phyloP scores from a whole-genome alignment of 2,888 invertebrate genomes.

The Lasioglossum vierecki region DNA sequence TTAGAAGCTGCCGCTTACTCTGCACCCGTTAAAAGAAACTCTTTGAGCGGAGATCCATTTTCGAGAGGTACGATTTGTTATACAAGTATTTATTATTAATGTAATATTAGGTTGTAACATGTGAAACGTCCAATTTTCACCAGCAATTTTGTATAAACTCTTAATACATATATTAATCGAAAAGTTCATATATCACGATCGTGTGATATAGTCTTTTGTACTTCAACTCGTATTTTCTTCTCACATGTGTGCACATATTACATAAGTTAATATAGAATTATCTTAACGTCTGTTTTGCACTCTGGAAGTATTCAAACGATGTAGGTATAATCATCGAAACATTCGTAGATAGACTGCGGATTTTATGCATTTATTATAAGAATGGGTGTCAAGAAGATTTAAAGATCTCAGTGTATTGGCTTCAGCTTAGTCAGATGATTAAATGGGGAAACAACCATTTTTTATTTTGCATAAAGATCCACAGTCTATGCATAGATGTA shows the following conservation, averaged over 20 bases:
- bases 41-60: slow-evolving; percentile 78
- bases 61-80: slow-evolving; percentile 78
- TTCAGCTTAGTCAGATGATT: no score
- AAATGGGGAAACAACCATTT: no score
- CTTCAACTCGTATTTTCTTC: slow-evolving; percentile 7
- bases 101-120: background rate
- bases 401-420: no score
- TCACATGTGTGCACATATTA: background rate
- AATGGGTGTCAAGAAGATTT: no score
- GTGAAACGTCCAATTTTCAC: background rate
- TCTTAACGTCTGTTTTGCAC: slow-evolving; percentile 52
- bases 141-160: background rate
- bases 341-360: background rate
- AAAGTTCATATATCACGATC: background rate
- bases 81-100: slow-evolving; percentile 26
- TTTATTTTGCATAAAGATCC: no score
- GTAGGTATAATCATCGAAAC: slow-evolving; percentile 68
- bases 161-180: background rate
- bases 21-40: slow-evolving; percentile 69
- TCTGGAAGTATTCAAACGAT: slow-evolving; percentile 71
- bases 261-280: slow-evolving; percentile 46
- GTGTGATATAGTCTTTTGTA: slow-evolving; percentile 1
- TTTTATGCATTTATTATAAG: no score
- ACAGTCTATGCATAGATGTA: background rate
- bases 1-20: slow-evolving; percentile 84